Percentiles rank a stretch among this genome's conserved stretches.
Conservation (phyloP, 2,797 vertebrate genomes). For the Coreius guichenoti region DNA sequence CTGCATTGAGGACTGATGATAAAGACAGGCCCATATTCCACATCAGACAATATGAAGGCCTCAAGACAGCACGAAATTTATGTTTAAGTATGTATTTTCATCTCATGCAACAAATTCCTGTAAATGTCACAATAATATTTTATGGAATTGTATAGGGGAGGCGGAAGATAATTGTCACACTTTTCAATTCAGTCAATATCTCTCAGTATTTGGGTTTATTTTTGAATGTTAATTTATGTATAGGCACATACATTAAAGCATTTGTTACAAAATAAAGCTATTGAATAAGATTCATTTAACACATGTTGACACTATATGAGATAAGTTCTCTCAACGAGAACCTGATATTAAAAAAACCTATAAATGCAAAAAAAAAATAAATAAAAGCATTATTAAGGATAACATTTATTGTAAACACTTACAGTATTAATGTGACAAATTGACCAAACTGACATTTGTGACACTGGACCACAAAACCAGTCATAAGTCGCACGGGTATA, state of each 20-base stretch:
- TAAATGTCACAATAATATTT: background rate
- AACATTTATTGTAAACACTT: too few relatives aligned
- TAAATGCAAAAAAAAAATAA: background rate
- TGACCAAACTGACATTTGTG: too few relatives aligned
- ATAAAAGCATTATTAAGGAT: background rate
- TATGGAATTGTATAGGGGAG: background rate
- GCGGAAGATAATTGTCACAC: background rate
- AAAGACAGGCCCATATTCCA: background rate
- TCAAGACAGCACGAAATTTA: background rate
- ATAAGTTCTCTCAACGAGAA: background rate
- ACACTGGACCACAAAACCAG: too few relatives aligned
- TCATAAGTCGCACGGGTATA: too few relatives aligned
- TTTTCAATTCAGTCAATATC: background rate
- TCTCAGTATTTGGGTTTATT: constrained; percentile 6
- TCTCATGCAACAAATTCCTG: background rate
- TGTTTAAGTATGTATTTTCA: constrained; percentile 1
- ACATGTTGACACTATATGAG: background rate
- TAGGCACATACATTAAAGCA: background rate
- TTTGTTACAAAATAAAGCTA: background rate
- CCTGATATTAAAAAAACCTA: background rate
- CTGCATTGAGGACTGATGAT: constrained; percentile 14
- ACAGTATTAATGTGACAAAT: too few relatives aligned
- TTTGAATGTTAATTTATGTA: background rate
- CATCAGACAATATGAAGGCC: background rate
- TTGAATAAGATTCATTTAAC: too few relatives aligned